Evolutionary conservation across 2,888 invertebrate genomes (phyloP).

Genomic region (Andrena camellia): DNA sequence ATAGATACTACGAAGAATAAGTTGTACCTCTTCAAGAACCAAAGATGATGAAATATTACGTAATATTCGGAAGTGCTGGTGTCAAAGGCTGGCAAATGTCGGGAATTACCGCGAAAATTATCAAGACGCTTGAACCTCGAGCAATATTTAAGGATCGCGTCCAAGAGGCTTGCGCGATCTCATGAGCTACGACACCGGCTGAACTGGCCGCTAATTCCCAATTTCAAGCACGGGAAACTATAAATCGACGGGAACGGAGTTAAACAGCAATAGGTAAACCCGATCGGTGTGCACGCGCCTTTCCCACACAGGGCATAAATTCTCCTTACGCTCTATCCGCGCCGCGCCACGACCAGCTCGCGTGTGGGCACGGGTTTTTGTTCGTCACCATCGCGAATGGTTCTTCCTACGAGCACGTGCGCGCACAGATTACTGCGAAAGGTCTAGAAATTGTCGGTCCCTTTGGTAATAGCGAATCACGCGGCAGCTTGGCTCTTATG

Average conservation of each 20-base stretch:
- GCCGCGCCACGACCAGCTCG: slow-evolving; percentile 54
- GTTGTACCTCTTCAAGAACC: too few relatives aligned
- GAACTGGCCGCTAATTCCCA: slow-evolving; percentile 60
- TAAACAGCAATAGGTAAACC: slow-evolving; percentile 59
- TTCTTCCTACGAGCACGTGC: slow-evolving; percentile 26
- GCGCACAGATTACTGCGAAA: slow-evolving; percentile 17
- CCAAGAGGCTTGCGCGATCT: not conserved
- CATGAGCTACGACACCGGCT: slow-evolving; percentile 36
- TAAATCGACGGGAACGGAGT: slow-evolving; percentile 64
- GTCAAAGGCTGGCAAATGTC: slow-evolving; percentile 3
- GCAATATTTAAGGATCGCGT: slow-evolving; percentile 52
- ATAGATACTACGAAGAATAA: too few relatives aligned
- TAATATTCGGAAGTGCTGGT: not conserved
- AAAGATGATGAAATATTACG: not conserved
- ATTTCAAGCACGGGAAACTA: slow-evolving; percentile 67
- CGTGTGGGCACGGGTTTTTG: slow-evolving; percentile 51
- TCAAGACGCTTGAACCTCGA: slow-evolving; percentile 34
- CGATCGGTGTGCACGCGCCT: slow-evolving; percentile 48
- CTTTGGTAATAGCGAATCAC: slow-evolving; percentile 6
- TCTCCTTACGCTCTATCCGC: slow-evolving; percentile 50
- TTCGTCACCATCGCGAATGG: slow-evolving; percentile 33
- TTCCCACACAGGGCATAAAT: slow-evolving; percentile 58
- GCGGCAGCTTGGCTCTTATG: slow-evolving; percentile 9
- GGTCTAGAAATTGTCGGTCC: slow-evolving; percentile 41
- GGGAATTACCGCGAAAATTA: slow-evolving; percentile 25